phyloP scores from a whole-genome alignment of 1,140 invertebrate genomes.

The Aethina tumida region DNA sequence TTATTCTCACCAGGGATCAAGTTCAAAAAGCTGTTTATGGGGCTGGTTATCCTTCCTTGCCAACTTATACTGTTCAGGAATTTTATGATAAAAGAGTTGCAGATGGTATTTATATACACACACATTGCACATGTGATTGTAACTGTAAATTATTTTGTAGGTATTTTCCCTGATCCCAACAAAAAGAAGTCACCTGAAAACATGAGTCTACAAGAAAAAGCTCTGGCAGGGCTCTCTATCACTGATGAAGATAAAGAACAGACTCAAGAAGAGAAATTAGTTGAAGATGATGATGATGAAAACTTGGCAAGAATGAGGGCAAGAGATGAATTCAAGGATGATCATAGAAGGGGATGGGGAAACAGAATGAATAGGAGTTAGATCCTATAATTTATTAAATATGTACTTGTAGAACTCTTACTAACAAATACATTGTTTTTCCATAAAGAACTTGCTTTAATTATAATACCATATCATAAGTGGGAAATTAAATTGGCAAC shows the following conservation, averaged over 20 bases:
- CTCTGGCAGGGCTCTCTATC: conserved; percentile 31
- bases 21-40: conserved; percentile 91
- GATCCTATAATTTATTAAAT: no score
- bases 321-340: conserved; percentile 91
- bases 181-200: conserved; percentile 21
- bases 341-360: conserved; percentile 77
- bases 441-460: no score
- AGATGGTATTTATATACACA: conserved; percentile 48
- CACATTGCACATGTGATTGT: neutral
- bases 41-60: conserved; percentile 86
- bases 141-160: conserved; percentile 5
- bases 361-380: conserved; percentile 79
- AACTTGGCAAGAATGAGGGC: conserved; percentile 52
- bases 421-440: no score
- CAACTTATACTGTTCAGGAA: conserved; percentile 86
- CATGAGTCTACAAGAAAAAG: conserved; percentile 32
- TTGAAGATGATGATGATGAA: conserved; percentile 64
- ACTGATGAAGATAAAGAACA: conserved; percentile 44
- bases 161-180: conserved; percentile 43
- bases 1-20: conserved; percentile 85
- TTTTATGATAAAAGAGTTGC: conserved; percentile 85
- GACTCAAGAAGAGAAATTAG: conserved; percentile 46
- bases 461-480: no score
- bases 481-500: no score
- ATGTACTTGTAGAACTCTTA: no score